Base-by-base conservation (phyloP, 2,888 invertebrate genomes). In the Mythimna ferrago region DNA sequence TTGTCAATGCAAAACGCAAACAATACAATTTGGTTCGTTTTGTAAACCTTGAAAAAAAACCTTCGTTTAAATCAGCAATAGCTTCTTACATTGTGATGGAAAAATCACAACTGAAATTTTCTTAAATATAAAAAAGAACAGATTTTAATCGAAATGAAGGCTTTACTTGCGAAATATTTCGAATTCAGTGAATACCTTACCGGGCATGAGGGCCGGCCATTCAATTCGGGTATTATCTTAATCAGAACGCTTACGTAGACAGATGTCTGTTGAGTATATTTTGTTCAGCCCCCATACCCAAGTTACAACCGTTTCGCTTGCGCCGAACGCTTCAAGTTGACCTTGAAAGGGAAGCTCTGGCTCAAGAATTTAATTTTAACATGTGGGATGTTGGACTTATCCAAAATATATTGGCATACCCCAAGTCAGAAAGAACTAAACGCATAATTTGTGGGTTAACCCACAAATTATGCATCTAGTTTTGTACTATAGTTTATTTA, bases 71-170 rank as follows among this genome's bases (percentile, higher is more conserved):
- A 71, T 35, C 41, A 54, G 11, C 58, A 71, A 73, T 32, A 60
- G 54, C 58, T 60, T 54, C 73, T 72, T 63, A 63, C 14, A 58
- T 63, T 63, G 41, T 19, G 21, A 38, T 14, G 4, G 19, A 32
- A 76, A 41, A 71, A 60, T 32, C n/a, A 32, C 9, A 54, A 41
- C 41, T 41, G 53, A 11, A 14, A 58, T 73, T 76, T 79, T 35
- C 4, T 6, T 7, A n/a, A 53, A 53, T 53, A 53, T 60, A 72
- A 64, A 64, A 26, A 54, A n/a, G 58, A 63, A 19, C 54, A 54
- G 44, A 53, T 67, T 78, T 56, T 53, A 53, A 64, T 60, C 44
- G 16, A 54, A 63, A 44, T 4, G 53, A 54, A 21, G 48, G 53
- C 41, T 35, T 64, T 63, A 21, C 48, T 76, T 67, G 32, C 32